Percentiles rank a stretch among this genome's conserved stretches.
Conservation (phyloP, 2,113 vertebrate genomes). For the Symphodus melops region DNA sequence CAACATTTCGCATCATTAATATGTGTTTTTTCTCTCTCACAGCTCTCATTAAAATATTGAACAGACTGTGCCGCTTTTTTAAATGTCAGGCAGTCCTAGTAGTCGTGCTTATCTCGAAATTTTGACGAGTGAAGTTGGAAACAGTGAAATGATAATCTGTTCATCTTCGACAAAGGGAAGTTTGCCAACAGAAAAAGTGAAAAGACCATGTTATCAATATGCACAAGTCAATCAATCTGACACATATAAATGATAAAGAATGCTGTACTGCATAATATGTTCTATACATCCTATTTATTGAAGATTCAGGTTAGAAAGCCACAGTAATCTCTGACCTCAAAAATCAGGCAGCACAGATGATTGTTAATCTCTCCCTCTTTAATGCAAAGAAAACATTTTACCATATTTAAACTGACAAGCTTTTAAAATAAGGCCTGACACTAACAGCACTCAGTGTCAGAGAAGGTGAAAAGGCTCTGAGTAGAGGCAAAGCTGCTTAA, state of each 20-base stretch:
- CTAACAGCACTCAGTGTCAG: conserved; percentile 19
- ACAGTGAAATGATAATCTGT: conserved; percentile 14
- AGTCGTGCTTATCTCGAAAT: not conserved
- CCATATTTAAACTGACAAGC: conserved; percentile 12
- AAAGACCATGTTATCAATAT: not conserved
- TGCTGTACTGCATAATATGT: not conserved
- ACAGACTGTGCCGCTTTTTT: conserved; percentile 1
- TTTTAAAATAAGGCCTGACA: conserved; percentile 32
- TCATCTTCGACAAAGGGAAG: not conserved
- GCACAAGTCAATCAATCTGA: not conserved
- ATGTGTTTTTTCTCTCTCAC: not conserved
- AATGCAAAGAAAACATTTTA: conserved; percentile 20
- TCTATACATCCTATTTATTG: not conserved
- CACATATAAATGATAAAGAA: not conserved
- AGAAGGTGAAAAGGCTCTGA: conserved; percentile 8
- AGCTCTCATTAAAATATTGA: conserved; percentile 19
- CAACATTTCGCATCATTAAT: conserved; percentile 24
- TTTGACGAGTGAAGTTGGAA: conserved; percentile 5
- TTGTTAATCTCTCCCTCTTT: conserved; percentile 11
- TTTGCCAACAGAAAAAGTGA: not conserved
- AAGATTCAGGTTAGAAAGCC: not conserved
- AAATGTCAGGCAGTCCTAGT: conserved; percentile 5
- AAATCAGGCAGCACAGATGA: conserved; percentile 8
- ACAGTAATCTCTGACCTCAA: conserved; percentile 26
- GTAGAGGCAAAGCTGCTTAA: conserved; percentile 45